Percentiles rank a stretch among this genome's conserved stretches.
Conservation (phyloP, 2,113 vertebrate species). For the Toxostoma redivivum region DNA sequence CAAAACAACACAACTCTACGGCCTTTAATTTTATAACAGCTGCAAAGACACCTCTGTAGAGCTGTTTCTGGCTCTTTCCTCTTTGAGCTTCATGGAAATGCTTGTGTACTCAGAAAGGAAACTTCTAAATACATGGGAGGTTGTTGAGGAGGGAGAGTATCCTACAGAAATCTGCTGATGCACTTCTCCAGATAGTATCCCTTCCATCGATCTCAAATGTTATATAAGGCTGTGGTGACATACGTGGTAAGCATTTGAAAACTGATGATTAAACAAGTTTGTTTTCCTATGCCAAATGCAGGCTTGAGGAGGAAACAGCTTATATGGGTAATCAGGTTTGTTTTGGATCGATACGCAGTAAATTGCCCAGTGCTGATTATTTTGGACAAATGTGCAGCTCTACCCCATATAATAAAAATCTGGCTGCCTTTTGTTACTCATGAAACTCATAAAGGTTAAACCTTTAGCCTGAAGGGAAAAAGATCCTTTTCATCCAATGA, state of each 20-base stretch:
- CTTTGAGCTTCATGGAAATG: neutral
- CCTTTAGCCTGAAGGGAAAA: slow-evolving; percentile 33
- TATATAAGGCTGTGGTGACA: neutral
- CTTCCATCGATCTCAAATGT: neutral
- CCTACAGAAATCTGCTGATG: neutral
- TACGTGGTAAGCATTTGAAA: neutral
- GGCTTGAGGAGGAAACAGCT: slow-evolving; percentile 6
- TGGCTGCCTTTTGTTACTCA: slow-evolving; percentile 16
- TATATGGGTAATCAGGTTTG: slow-evolving; percentile 10
- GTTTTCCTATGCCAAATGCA: slow-evolving; percentile 5
- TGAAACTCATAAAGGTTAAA: slow-evolving; percentile 50
- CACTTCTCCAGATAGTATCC: neutral
- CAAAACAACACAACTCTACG: neutral
- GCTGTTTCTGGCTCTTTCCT: neutral
- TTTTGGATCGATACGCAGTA: slow-evolving; percentile 15
- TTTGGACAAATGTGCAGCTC: slow-evolving; percentile 31
- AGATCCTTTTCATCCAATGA: neutral
- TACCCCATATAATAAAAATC: slow-evolving; percentile 23
- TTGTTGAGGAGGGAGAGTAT: neutral
- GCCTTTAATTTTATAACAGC: neutral
- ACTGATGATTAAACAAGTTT: slow-evolving; percentile 36
- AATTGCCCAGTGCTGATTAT: slow-evolving; percentile 30
- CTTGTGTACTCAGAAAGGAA: neutral
- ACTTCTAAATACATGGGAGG: neutral
- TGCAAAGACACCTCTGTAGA: neutral